A percentile compares a stretch with the other conserved stretches of the same genome.
Conservation (phyloP, 2,888 invertebrate species). For the Antheraea assamensis region DNA sequence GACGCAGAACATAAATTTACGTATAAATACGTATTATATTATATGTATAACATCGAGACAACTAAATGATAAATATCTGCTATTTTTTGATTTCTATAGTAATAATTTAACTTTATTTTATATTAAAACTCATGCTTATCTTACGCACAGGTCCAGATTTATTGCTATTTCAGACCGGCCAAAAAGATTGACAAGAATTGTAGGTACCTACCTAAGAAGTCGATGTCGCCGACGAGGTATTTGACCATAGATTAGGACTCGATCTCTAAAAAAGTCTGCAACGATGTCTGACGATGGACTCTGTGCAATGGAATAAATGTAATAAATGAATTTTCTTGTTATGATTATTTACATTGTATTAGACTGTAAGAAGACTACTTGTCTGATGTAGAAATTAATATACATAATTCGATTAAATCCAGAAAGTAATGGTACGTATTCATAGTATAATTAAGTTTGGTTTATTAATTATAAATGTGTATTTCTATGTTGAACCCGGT, state of each 20-base stretch:
- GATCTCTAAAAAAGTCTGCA: constrained; percentile 39
- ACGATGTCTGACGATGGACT: neutral
- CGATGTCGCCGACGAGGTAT: neutral
- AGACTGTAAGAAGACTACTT: neutral
- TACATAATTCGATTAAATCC: constrained; percentile 35
- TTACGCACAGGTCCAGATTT: too few relatives aligned
- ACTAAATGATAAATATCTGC: too few relatives aligned
- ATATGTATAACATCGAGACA: too few relatives aligned
- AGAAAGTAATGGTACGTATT: constrained; percentile 64
- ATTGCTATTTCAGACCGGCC: too few relatives aligned
- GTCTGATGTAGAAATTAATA: constrained; percentile 33
- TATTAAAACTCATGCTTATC: too few relatives aligned
- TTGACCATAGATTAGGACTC: constrained; percentile 32
- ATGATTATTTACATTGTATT: constrained; percentile 12
- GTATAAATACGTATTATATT: too few relatives aligned
- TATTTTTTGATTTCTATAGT: too few relatives aligned
- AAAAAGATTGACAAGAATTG: too few relatives aligned
- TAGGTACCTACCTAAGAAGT: neutral
- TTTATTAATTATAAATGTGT: constrained; percentile 34
- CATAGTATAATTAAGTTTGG: constrained; percentile 18
- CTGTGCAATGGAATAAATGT: constrained; percentile 32
- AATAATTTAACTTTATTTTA: too few relatives aligned
- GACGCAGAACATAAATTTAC: too few relatives aligned
- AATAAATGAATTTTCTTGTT: constrained; percentile 41
- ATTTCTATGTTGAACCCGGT: constrained; percentile 55